phyloP scores from a whole-genome alignment of 2,113 vertebrate genomes.

The Myrmecobius fasciatus region DNA sequence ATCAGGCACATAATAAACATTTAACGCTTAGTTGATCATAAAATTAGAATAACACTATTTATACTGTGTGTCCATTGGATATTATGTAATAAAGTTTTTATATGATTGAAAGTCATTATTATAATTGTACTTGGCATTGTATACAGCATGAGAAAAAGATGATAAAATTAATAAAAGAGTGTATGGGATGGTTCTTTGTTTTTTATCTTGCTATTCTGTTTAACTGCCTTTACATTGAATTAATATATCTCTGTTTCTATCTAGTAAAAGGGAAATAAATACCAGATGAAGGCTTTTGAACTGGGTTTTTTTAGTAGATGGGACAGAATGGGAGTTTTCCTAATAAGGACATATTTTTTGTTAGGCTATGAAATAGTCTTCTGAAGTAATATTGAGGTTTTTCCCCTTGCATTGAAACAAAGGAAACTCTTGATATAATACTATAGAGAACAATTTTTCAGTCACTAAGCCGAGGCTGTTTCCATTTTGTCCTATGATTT shows the following conservation, averaged over 20 bases:
- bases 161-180: constrained; percentile 74
- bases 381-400: constrained; percentile 64
- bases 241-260: not conserved
- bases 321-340: constrained; percentile 73
- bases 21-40: not conserved
- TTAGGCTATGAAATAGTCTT: constrained; percentile 76
- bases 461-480: constrained; percentile 65
- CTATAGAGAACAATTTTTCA: constrained; percentile 67
- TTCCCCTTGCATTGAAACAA: constrained; percentile 57
- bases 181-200: constrained; percentile 3
- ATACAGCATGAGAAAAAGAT: constrained; percentile 67
- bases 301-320: constrained; percentile 56
- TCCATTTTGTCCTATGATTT: constrained; percentile 70
- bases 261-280: not conserved
- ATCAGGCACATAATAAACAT: not conserved
- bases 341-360: constrained; percentile 69
- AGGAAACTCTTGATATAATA: constrained; percentile 64
- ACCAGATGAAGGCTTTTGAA: not conserved
- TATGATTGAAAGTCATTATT: not conserved
- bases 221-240: not conserved
- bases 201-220: not conserved
- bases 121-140: constrained; percentile 59
- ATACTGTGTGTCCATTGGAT: not conserved
- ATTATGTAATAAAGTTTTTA: not conserved
- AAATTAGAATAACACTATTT: not conserved